Conservation (phyloP, 2,797 vertebrate species). For the Acanthurus tractus region DNA sequence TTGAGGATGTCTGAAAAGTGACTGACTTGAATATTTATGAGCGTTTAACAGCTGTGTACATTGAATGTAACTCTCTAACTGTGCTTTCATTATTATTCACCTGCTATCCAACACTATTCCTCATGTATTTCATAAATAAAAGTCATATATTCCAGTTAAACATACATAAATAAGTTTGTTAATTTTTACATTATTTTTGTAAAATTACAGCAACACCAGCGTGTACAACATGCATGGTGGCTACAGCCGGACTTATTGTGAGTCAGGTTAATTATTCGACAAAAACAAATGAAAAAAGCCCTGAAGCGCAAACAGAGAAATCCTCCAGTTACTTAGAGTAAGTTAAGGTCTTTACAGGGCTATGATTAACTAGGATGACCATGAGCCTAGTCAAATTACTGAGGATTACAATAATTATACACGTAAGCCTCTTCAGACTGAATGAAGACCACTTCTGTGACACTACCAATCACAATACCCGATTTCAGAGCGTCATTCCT, state of each 20-base stretch:
- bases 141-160: not conserved
- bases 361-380: slow-evolving; percentile 11
- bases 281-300: slow-evolving; percentile 16
- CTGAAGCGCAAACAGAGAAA: slow-evolving; percentile 9
- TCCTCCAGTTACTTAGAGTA: slow-evolving; percentile 5
- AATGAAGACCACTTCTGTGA: not conserved
- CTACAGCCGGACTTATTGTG: slow-evolving; percentile 3
- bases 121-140: not conserved
- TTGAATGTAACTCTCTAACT: not conserved
- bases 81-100: not conserved
- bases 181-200: not conserved
- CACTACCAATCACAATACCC: not conserved
- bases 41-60: not conserved
- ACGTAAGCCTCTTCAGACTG: slow-evolving; percentile 15
- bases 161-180: not conserved
- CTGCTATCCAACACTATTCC: not conserved
- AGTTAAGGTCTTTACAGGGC: slow-evolving; percentile 29
- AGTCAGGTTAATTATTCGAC: slow-evolving; percentile 49
- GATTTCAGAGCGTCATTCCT: not conserved
- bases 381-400: slow-evolving; percentile 29
- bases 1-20: slow-evolving; percentile 13
- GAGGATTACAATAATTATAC: slow-evolving; percentile 36
- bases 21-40: not conserved
- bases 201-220: not conserved
- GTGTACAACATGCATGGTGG: not conserved